Conservation (phyloP, 30 jellyfish, hydroid and myxozoan species). For the Hydractinia echinata region DNA sequence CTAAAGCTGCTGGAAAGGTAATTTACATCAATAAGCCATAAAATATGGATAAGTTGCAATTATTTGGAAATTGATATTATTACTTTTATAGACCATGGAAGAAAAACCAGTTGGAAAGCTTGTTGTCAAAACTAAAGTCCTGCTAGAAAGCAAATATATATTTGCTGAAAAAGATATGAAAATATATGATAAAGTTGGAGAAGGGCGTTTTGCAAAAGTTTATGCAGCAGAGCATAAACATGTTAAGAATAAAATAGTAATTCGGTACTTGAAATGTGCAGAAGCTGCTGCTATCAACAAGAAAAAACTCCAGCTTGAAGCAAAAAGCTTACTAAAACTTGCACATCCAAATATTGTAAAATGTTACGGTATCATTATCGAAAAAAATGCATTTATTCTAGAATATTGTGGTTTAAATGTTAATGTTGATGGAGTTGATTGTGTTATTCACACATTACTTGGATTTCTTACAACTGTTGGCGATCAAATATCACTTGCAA, state of each 20-base stretch:
- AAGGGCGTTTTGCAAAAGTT: constrained; percentile 10
- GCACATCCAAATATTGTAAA: constrained; percentile 4
- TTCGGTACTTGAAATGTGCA: background rate
- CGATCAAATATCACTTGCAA: background rate
- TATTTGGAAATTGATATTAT: too few relatives aligned
- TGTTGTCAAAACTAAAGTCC: too few relatives aligned
- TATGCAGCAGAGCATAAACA: background rate
- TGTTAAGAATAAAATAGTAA: background rate
- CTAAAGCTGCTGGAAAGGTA: too few relatives aligned
- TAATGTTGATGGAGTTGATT: constrained; percentile 3
- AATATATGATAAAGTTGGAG: constrained; percentile 1
- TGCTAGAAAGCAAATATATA: background rate
- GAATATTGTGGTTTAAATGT: constrained; percentile 1
- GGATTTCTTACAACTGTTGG: background rate
- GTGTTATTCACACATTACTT: background rate
- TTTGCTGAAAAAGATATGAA: background rate
- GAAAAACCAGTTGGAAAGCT: too few relatives aligned
- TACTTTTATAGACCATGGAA: too few relatives aligned
- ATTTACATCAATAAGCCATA: too few relatives aligned
- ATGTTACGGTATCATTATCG: constrained; percentile 2
- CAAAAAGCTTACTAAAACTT: background rate
- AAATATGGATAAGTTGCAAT: too few relatives aligned
- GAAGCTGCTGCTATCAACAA: constrained; percentile 18
- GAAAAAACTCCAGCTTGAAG: constrained; percentile 6
- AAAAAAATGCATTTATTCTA: background rate